Base-by-base conservation (phyloP, 2,888 invertebrate species). In the Chorisops tibialis region DNA sequence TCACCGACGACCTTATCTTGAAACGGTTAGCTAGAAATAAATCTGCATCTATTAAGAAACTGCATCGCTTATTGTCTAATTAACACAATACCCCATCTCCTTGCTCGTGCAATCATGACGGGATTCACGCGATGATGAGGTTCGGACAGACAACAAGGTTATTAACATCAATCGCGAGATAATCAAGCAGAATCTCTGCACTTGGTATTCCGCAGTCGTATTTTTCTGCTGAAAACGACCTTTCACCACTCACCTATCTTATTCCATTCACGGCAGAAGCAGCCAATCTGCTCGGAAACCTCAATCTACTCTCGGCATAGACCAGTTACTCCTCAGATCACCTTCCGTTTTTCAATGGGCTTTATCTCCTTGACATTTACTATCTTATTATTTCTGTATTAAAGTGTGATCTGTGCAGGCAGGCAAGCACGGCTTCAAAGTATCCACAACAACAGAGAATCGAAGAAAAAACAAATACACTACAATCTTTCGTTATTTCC, bases 231-330 rank as follows among this genome's bases (percentile, higher is more conserved):
- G 45, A 56, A 56, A 56, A 21, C 30, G 45, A 45, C 56, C 56
- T 56, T 56, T 56, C 56, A 56, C 56, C 56, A 56, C 56, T 56
- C 56, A 56, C 56, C 56, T 56, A 30, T 43, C 56, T 14, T 43
- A 38, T 22, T 45, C 30, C 24, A 24, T 56, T 16, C 38, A 30
- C 43, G 21, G 14, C 24, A 37, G 14, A 24, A 24, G 18, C 43
- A 56, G 45, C 16, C 35, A 11, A 18, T 9, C 12, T 24, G 56
- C 30, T 38, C 38, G 9, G 9, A 18, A 39, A 43, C 56, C 56
- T 43, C 56, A 45, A 45, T 43, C 56, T 21, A 22, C 41, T 54
- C 24, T 14, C 35, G 14, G 11, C 19, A 48, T 48, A 11, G 22
- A 48, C 41, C 22, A 19, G n/a, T 35, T 16, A 50, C 50, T 35